Evolutionary conservation across 2,797 vertebrate species (phyloP).

Genomic region (Falco rusticolus): DNA sequence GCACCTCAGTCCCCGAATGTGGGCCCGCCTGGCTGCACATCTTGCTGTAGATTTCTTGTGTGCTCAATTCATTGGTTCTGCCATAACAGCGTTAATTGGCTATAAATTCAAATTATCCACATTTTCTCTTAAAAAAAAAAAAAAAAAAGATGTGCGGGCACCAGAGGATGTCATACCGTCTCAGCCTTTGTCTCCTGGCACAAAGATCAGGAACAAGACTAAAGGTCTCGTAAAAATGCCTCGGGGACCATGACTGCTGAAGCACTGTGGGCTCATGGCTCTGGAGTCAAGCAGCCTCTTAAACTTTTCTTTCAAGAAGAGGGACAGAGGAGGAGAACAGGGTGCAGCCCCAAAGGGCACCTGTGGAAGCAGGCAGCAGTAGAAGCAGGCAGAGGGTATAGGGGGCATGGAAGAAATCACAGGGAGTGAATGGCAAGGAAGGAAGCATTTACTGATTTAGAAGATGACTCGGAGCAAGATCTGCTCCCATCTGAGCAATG

Average conservation of each 20-base stretch:
- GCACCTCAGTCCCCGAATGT: accelerated
- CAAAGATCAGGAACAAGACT: not conserved
- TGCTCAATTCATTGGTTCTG: not conserved
- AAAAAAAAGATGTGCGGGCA: not conserved
- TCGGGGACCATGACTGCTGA: not conserved
- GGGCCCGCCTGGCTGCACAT: not conserved
- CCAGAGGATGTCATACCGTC: not conserved
- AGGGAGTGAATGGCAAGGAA: not conserved
- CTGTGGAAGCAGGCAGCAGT: not conserved
- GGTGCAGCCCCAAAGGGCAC: not conserved
- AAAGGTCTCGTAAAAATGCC: not conserved
- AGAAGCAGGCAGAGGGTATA: not conserved
- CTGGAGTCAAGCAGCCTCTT: not conserved
- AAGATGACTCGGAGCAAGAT: not conserved
- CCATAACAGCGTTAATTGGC: not conserved
- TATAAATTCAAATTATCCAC: not conserved
- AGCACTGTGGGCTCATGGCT: not conserved
- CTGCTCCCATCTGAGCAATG: not conserved
- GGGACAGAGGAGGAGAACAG: not conserved
- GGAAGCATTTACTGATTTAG: not conserved
- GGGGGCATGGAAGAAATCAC: not conserved
- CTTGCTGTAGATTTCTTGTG: not conserved
- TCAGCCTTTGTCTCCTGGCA: not conserved
- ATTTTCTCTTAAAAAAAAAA: not conserved
- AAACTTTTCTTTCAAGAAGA: not conserved